Conservation (phyloP, 2,113 vertebrate species). For the Amphiprion ocellaris region DNA sequence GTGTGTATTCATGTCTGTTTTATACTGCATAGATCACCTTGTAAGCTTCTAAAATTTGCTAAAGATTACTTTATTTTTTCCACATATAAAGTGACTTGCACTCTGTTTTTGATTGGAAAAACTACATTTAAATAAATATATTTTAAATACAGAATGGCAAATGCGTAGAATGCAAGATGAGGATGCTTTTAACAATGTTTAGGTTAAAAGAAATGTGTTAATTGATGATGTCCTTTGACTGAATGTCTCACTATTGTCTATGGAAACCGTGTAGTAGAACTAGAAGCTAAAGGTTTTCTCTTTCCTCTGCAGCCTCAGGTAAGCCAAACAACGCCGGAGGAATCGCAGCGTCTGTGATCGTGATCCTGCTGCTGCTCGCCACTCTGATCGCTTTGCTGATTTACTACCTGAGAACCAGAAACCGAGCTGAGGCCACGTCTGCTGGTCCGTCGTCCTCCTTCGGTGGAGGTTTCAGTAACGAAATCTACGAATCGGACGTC, state of each 20-base stretch:
- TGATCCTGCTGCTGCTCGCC: constrained; percentile 77
- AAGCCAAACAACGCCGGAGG: constrained; percentile 50
- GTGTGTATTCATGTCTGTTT: no score
- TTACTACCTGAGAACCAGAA: constrained; percentile 64
- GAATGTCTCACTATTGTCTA: no score
- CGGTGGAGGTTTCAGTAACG: constrained; percentile 56
- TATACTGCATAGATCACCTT: no score
- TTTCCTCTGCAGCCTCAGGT: constrained; percentile 42
- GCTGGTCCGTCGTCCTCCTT: not conserved
- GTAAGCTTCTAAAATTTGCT: no score
- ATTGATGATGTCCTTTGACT: not conserved
- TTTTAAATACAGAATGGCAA: no score
- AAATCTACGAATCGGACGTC: constrained; percentile 39
- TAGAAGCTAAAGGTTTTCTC: not conserved
- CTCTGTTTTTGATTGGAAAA: no score
- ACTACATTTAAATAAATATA: no score
- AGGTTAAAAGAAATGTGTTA: no score
- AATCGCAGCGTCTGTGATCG: constrained; percentile 68
- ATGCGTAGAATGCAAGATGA: no score
- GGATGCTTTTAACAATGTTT: no score
- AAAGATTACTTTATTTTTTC: no score
- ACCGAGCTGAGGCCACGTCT: rapidly evolving
- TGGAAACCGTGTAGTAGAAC: not conserved
- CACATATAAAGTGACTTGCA: no score
- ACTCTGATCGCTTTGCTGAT: constrained; percentile 64